phyloP scores from a whole-genome alignment of 2,797 vertebrate genomes.

The Synaphobranchus kaupii region DNA sequence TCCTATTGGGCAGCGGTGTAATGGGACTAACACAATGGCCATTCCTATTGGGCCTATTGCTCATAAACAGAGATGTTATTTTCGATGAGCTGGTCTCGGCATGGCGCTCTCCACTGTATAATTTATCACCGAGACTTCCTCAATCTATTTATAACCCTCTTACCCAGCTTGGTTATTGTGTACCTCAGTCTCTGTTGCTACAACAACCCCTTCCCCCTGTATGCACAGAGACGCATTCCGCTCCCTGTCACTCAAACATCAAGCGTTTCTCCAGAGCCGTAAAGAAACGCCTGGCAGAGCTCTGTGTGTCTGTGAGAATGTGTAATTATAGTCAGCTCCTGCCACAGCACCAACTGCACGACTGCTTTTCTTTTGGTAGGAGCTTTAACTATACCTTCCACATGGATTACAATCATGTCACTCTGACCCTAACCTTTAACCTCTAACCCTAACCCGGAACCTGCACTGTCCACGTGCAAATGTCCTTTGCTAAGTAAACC shows the following conservation, averaged over 20 bases:
- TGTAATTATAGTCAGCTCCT: not conserved
- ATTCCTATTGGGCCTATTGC: not conserved
- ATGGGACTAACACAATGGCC: not conserved
- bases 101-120: slow-evolving; percentile 53
- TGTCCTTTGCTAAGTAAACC: not conserved
- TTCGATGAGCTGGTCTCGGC: not conserved
- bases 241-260: not conserved
- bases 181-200: not conserved
- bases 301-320: not conserved
- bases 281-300: not conserved
- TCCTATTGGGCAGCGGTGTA: not conserved
- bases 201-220: not conserved
- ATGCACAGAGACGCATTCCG: not conserved
- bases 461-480: too few relatives aligned
- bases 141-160: slow-evolving; percentile 66
- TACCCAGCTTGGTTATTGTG: not conserved
- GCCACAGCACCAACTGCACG: not conserved
- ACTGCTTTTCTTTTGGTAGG: not conserved
- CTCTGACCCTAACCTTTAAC: too few relatives aligned
- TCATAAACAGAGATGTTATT: not conserved
- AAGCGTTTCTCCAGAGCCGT: not conserved
- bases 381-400: not conserved
- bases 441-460: too few relatives aligned
- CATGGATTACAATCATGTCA: not conserved
- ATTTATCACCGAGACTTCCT: slow-evolving; percentile 73